Base-by-base conservation (phyloP, 64 coral and sea anemone genomes). In the Stylophora pistillata region DNA sequence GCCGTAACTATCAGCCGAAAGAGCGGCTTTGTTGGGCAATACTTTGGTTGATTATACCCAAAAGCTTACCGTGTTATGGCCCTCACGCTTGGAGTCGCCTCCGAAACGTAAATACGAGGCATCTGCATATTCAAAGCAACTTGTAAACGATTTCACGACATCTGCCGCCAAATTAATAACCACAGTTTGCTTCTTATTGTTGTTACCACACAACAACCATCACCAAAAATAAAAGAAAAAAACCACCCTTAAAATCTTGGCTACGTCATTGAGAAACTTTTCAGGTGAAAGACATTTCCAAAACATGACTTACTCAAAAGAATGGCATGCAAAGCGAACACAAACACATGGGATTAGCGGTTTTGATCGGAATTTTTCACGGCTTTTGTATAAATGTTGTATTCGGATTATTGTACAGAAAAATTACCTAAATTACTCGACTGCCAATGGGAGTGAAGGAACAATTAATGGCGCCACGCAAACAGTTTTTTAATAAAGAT, bases 331-430 rank as follows among this genome's bases (percentile, higher is more conserved):
- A 10, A 69, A 53, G 33, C 58, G 53, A 70, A 53, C 17, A 84
- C 80, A 84, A 84, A 69, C 20, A 21, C 41, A 53, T 54, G 80
- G 80, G 80, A 84, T 84, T 84, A 84, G 23, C 60, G 10, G 21
- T 31, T 84, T 84, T 84, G 63, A 28, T 69, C 60, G 58, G 80
- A 68, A 68, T 18, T 4, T 84, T 84, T 68, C 61, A 27, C 75
- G 69, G 58, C 23, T 84, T 84, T 84, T 84, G 62, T 62, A 69
- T 69, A 52, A 52, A 27, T 32, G 32, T 31, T 62, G 66, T 10
- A 33, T 62, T 23, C 2, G 27, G 33, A 69, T 84, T 63, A 62
- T 84, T 26, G 34, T 69, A 84, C 32, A 53, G 14, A 23, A 53
- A 70, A 83, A 84, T 52, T 69, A 20, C 55, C 59, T 58, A 60